Conservation (phyloP, 2,888 invertebrate genomes). For the Gonocerus acuteangulatus region DNA sequence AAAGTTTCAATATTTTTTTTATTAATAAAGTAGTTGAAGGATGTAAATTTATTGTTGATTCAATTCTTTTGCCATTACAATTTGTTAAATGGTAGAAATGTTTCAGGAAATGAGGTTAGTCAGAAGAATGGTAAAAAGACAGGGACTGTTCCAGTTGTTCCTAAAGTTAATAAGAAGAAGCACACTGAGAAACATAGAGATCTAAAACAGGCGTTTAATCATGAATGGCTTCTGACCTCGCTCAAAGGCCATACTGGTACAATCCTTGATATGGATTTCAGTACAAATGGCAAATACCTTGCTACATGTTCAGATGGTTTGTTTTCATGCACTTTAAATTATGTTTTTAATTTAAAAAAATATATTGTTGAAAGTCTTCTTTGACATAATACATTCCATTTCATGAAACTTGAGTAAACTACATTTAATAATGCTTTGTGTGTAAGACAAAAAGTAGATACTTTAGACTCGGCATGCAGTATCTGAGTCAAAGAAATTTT, state of each 20-base stretch:
- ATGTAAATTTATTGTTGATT: too few species aligned
- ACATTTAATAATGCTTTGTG: too few species aligned
- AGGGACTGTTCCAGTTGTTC: background rate
- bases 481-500: too few species aligned
- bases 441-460: too few species aligned
- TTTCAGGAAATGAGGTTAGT: background rate
- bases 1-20: too few species aligned
- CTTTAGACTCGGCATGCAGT: too few species aligned
- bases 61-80: too few species aligned
- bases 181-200: constrained; percentile 36
- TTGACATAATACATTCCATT: background rate
- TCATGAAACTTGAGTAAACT: background rate
- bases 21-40: too few species aligned
- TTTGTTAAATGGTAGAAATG: too few species aligned
- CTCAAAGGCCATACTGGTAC: constrained; percentile 76
- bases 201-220: constrained; percentile 50
- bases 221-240: constrained; percentile 69
- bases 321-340: background rate
- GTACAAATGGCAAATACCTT: constrained; percentile 76
- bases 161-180: constrained; percentile 46
- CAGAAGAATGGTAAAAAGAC: background rate
- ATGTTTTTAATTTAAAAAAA: background rate
- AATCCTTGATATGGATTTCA: constrained; percentile 70
- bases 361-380: background rate
- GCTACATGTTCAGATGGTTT: constrained; percentile 76